Percentiles rank a stretch among this genome's conserved stretches.
These are phyloP conservation scores for Phoebastria nigripes DNA, from an alignment of 2,797 vertebrate genomes.

Conservation along the genomic window DNA sequence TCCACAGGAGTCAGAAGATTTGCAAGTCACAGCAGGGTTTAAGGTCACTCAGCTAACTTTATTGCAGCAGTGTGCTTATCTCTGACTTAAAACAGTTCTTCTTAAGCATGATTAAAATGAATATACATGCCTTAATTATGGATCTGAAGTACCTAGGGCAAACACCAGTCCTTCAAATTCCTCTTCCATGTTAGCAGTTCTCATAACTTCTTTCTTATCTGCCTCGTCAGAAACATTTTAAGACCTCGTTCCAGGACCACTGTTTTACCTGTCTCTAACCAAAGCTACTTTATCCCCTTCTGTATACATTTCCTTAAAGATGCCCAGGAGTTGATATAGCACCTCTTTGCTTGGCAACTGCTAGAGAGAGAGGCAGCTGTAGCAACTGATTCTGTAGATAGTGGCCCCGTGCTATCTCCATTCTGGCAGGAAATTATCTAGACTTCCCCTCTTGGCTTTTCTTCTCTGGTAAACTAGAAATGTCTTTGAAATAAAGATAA, in stretches of 20 bases:
- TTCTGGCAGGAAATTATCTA: neutral
- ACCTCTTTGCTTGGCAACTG: neutral
- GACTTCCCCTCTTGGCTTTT: neutral
- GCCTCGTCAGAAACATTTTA: neutral
- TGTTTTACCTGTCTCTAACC: neutral
- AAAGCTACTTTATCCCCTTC: neutral
- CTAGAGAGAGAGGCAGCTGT: neutral
- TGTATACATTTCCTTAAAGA: neutral
- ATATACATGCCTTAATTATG: neutral
- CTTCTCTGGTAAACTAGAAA: neutral
- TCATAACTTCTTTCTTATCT: neutral
- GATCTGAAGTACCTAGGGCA: neutral
- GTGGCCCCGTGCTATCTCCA: neutral
- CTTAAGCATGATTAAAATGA: neutral
- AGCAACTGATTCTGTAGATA: neutral
- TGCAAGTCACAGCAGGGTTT: neutral
- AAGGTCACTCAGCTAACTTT: neutral
- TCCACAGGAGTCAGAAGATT: neutral
- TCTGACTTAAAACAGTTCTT: neutral
- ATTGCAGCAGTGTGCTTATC: neutral
- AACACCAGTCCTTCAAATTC: neutral
- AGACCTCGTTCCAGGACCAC: neutral
- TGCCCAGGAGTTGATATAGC: neutral
- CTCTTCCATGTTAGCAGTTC: neutral
- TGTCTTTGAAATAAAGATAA: slow-evolving; percentile 8